Conservation (phyloP, 2,888 invertebrate species). For the Sphaeridia pumilis region DNA sequence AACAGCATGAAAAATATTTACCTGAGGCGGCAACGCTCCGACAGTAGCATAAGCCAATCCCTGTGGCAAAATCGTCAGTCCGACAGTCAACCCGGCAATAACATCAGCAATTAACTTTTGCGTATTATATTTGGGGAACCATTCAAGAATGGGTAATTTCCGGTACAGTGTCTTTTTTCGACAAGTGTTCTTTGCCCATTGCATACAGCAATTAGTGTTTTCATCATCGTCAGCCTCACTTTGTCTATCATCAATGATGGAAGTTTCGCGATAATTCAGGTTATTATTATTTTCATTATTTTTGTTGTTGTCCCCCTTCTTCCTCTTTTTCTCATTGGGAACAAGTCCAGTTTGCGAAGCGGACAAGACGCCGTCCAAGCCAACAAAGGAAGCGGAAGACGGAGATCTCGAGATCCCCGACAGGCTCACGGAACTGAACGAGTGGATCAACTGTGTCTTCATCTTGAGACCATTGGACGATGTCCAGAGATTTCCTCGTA, state of each 20-base stretch:
- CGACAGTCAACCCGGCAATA: slow-evolving; percentile 45
- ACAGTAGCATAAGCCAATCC: slow-evolving; percentile 74
- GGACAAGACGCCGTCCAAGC: slow-evolving; percentile 8
- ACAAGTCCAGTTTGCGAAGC: slow-evolving; percentile 19
- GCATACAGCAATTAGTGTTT: slow-evolving; percentile 4
- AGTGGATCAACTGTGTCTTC: slow-evolving; percentile 34
- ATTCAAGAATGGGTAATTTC: slow-evolving; percentile 36
- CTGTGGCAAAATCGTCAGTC: slow-evolving; percentile 45
- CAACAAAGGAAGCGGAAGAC: slow-evolving; percentile 17
- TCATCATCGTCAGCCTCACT: not conserved
- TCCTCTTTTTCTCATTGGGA: not conserved
- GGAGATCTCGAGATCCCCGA: slow-evolving; percentile 28
- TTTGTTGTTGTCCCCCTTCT: not conserved
- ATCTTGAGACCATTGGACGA: slow-evolving; percentile 23
- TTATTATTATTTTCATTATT: slow-evolving; percentile 9
- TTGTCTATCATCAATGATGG: slow-evolving; percentile 7
- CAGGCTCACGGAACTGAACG: slow-evolving; percentile 32
- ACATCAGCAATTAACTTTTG: slow-evolving; percentile 41
- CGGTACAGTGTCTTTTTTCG: slow-evolving; percentile 22
- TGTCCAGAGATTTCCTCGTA: too few relatives aligned
- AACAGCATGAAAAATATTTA: slow-evolving; percentile 7
- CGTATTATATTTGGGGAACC: slow-evolving; percentile 39
- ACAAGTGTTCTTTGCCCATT: slow-evolving; percentile 22
- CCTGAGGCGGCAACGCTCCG: slow-evolving; percentile 53
- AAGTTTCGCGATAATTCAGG: not conserved